phyloP scores from a whole-genome alignment of 1,140 invertebrate genomes.

The Acarapis woodi region DNA sequence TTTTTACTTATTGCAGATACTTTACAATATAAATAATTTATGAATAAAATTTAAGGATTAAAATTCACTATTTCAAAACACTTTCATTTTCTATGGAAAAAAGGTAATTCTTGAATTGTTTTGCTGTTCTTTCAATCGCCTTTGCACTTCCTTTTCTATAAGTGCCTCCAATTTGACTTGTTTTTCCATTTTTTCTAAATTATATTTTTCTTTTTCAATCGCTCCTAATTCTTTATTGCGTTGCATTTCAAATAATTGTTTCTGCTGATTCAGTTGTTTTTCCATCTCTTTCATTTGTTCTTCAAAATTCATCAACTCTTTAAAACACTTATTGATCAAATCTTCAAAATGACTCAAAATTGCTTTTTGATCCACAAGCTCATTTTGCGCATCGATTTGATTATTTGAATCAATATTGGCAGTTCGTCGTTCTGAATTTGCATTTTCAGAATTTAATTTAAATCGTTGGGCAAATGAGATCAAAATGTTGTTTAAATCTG shows the following conservation, averaged over 20 bases:
- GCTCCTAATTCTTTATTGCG: conserved; percentile 15
- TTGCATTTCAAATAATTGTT: conserved; percentile 15
- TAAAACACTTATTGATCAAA: conserved; percentile 1
- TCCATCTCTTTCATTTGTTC: neutral
- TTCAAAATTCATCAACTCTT: conserved; percentile 2
- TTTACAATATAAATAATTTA: no score
- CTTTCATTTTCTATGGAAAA: no score
- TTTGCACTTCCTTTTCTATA: conserved; percentile 20
- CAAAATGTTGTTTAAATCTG: no score
- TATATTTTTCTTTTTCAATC: conserved; percentile 17
- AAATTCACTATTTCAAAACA: no score
- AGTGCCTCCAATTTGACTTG: conserved; percentile 15
- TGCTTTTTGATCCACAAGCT: neutral
- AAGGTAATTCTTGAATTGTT: conserved; percentile 13
- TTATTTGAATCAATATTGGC: no score
- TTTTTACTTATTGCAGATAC: no score
- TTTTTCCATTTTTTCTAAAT: conserved; percentile 17
- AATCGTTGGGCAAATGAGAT: no score
- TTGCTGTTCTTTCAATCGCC: conserved; percentile 18
- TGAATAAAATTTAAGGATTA: no score
- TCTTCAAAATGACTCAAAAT: neutral
- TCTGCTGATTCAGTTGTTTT: neutral
- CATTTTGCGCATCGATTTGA: no score
- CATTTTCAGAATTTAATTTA: no score
- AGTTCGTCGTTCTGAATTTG: no score